Percentiles rank a stretch among this genome's conserved stretches.
Evolutionary conservation across 2,888 invertebrate species (phyloP).

Genomic region (Apodemia zela): DNA sequence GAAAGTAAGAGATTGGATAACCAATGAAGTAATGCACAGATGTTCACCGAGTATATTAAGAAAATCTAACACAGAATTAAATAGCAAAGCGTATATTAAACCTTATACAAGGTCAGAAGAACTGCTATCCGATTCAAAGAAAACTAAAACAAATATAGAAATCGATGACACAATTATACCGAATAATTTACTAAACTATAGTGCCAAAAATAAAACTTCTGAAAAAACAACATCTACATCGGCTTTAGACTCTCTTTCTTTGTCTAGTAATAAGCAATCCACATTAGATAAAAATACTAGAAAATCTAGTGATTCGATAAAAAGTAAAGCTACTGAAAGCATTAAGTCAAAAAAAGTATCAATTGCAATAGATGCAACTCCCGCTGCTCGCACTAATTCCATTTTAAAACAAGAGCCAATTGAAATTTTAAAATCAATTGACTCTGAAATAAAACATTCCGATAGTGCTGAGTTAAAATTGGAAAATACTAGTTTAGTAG

Average conservation of each 20-base stretch:
- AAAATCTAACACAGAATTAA: slow-evolving; percentile 66
- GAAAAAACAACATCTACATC: slow-evolving; percentile 73
- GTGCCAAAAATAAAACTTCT: slow-evolving; percentile 57
- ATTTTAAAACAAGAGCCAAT: slow-evolving; percentile 88
- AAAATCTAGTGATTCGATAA: slow-evolving; percentile 71
- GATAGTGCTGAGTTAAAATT: slow-evolving; percentile 36
- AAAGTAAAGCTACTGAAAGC: slow-evolving; percentile 63
- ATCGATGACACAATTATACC: slow-evolving; percentile 39
- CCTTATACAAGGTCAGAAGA: slow-evolving; percentile 72
- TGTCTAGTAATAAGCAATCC: slow-evolving; percentile 58
- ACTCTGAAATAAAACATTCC: slow-evolving; percentile 61
- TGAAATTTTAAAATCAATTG: slow-evolving; percentile 84
- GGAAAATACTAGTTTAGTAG: slow-evolving; percentile 30
- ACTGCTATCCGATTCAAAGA: slow-evolving; percentile 58
- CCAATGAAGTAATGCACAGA: slow-evolving; percentile 87
- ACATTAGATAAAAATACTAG: slow-evolving; percentile 45
- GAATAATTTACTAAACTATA: slow-evolving; percentile 42
- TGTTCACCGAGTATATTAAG: slow-evolving; percentile 84
- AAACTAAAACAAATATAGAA: slow-evolving; percentile 43
- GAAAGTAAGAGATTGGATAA: slow-evolving; percentile 93
- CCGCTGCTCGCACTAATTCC: slow-evolving; percentile 85
- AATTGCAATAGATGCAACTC: slow-evolving; percentile 89
- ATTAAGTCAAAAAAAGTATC: slow-evolving; percentile 84
- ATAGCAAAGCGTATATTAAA: slow-evolving; percentile 52
- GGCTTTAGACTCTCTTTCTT: slow-evolving; percentile 67